Conservation (phyloP, 2,888 invertebrate genomes). For the Taphrorychus bicolor region DNA sequence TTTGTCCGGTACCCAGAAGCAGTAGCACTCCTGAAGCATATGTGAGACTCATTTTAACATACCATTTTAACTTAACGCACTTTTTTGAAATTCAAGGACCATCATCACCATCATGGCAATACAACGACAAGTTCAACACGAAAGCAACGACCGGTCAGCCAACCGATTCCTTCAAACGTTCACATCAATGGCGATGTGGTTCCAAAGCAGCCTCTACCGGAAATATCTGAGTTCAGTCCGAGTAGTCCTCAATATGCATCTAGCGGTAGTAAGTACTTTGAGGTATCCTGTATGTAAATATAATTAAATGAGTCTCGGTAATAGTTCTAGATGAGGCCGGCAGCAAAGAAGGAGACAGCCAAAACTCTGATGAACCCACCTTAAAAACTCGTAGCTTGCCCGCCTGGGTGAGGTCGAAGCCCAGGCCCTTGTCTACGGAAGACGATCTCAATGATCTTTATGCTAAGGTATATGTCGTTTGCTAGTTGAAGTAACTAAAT, state of each 20-base stretch:
- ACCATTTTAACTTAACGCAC: no score
- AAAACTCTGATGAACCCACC: conserved; percentile 60
- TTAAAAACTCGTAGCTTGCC: conserved; percentile 73
- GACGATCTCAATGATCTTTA: conserved; percentile 74
- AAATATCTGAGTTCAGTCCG: conserved; percentile 64
- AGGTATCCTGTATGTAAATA: neutral
- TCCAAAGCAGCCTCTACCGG: conserved; percentile 58
- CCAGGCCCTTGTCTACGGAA: conserved; percentile 71
- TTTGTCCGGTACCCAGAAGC: conserved; percentile 59
- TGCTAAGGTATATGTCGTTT: conserved; percentile 64
- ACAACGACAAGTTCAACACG: conserved; percentile 42
- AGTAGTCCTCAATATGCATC: conserved; percentile 68
- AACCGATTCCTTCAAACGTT: conserved; percentile 57
- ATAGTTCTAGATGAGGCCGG: conserved; percentile 71
- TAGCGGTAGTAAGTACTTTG: conserved; percentile 66
- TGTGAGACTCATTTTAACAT: no score
- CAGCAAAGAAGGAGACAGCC: conserved; percentile 54
- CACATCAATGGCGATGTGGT: conserved; percentile 53
- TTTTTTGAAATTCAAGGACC: conserved; percentile 33
- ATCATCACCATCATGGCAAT: conserved; percentile 1
- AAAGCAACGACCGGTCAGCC: conserved; percentile 60
- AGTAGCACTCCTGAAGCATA: conserved; percentile 56
- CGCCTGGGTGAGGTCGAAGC: conserved; percentile 74
- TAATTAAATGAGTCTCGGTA: neutral
- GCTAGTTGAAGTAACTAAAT: neutral